A percentile compares a stretch with the other conserved stretches of the same genome.
Conservation (phyloP, 2,888 invertebrate genomes). For the Platycnemis pennipes region DNA sequence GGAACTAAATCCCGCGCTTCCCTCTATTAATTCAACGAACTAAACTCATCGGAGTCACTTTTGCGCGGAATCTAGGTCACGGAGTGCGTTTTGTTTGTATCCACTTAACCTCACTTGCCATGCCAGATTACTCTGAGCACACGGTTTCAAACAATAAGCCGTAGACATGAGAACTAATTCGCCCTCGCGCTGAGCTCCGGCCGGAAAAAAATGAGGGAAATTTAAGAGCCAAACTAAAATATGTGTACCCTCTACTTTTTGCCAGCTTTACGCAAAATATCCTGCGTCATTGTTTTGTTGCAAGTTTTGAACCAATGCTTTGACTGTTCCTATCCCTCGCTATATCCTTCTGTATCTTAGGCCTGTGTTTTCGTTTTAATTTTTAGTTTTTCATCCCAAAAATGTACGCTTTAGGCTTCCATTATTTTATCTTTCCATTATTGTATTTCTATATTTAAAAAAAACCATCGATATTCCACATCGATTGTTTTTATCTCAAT, state of each 20-base stretch:
- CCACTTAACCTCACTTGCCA: constrained; percentile 1
- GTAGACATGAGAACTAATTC: neutral
- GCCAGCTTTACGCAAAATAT: neutral
- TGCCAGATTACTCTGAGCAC: neutral
- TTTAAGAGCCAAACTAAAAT: no score
- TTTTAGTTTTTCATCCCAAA: no score
- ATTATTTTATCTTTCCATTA: no score
- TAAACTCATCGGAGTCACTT: constrained; percentile 4
- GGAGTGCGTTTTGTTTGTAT: neutral
- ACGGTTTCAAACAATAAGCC: neutral
- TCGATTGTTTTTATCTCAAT: no score
- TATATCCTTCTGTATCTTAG: no score
- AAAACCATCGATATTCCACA: no score
- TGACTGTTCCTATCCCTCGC: no score
- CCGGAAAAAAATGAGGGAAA: neutral
- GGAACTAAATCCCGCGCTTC: neutral
- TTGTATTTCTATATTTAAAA: no score
- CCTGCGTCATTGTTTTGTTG: neutral
- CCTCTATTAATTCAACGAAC: constrained; percentile 27
- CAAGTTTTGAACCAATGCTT: no score
- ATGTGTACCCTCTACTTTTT: neutral
- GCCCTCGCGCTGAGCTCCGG: neutral
- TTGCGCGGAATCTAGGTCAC: constrained; percentile 14
- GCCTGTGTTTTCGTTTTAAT: no score
- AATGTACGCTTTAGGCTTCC: no score